phyloP scores from a whole-genome alignment of 1,140 invertebrate species.

The Argopecten irradians region DNA sequence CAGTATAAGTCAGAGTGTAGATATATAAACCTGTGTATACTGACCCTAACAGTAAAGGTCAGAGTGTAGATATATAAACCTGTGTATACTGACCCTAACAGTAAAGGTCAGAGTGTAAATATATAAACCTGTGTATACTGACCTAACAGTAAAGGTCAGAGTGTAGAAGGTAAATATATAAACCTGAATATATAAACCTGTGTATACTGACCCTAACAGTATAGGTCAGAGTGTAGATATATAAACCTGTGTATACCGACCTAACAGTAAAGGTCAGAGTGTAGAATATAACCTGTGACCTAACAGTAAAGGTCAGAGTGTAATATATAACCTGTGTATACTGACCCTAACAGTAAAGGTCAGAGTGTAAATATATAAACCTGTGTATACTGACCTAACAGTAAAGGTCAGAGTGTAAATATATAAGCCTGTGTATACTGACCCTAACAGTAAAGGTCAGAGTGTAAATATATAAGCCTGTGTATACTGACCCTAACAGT shows the following conservation, averaged over 20 bases:
- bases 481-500: too few species aligned
- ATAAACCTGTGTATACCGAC: not conserved
- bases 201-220: slow-evolving; percentile 85
- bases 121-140: too few species aligned
- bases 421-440: slow-evolving; percentile 31
- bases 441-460: slow-evolving; percentile 90
- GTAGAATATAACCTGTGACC: slow-evolving; percentile 31
- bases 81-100: too few species aligned
- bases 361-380: not conserved
- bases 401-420: too few species aligned
- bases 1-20: too few species aligned
- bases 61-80: too few species aligned
- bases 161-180: slow-evolving; percentile 1
- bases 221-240: slow-evolving; percentile 90
- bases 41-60: slow-evolving; percentile 89
- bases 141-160: too few species aligned
- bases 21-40: not conserved
- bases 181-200: not conserved
- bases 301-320: not conserved
- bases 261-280: not conserved
- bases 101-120: too few species aligned
- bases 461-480: too few species aligned
- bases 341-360: too few species aligned
- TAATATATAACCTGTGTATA: not conserved
- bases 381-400: too few species aligned